Evolutionary conservation across 2,888 invertebrate species (phyloP).

Genomic region (Diarsia brunnea): DNA sequence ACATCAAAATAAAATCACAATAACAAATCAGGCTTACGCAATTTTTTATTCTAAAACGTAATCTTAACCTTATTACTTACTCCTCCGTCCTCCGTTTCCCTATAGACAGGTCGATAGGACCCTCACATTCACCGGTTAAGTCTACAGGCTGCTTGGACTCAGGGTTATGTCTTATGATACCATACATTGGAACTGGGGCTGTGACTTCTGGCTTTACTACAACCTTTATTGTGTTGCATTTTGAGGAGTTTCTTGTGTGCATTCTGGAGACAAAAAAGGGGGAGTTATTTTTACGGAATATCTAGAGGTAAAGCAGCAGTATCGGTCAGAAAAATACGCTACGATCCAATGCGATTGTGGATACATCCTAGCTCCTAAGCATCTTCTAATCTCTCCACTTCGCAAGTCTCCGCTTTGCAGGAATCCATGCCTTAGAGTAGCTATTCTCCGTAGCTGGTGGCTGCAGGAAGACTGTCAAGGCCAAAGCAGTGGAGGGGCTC

Average conservation of each 20-base stretch:
- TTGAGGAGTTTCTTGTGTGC: constrained; percentile 72
- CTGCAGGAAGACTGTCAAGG: too few relatives aligned
- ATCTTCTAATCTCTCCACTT: too few relatives aligned
- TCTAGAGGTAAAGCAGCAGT: too few relatives aligned
- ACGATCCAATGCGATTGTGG: too few relatives aligned
- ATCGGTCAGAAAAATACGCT: too few relatives aligned
- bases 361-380: too few relatives aligned
- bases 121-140: constrained; percentile 62
- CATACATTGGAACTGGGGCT: constrained; percentile 77
- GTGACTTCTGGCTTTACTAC: constrained; percentile 31
- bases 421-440: too few relatives aligned
- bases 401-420: too few relatives aligned
- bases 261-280: constrained; percentile 66
- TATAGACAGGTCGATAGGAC: constrained; percentile 82
- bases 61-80: constrained; percentile 53
- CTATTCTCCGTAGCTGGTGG: too few relatives aligned
- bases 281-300: too few relatives aligned
- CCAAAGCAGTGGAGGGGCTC: too few relatives aligned
- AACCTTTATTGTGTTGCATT: constrained; percentile 53
- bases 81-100: constrained; percentile 64
- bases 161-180: constrained; percentile 76
- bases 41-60: constrained; percentile 24
- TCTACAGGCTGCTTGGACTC: constrained; percentile 43
- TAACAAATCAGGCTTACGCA: neutral
- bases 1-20: constrained; percentile 31